Conservation (phyloP, 2,113 vertebrate genomes). For the Amblyornis subalaris region DNA sequence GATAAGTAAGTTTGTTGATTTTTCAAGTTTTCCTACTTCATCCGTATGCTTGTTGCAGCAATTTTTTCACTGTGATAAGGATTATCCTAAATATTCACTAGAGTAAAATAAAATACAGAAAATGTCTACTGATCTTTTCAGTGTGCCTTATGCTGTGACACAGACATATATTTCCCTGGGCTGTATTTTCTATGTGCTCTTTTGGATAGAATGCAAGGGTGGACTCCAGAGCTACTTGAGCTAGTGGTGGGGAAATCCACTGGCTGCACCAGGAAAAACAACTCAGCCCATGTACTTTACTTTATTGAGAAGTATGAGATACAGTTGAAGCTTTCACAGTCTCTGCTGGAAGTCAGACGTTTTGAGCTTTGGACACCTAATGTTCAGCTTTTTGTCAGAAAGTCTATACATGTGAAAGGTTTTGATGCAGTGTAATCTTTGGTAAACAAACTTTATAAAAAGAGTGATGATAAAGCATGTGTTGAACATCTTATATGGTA, state of each 20-base stretch:
- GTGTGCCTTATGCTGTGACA: background rate
- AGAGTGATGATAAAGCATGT: background rate
- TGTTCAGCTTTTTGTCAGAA: background rate
- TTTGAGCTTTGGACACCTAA: background rate
- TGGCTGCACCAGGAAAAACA: background rate
- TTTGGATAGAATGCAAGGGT: background rate
- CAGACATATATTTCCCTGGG: background rate
- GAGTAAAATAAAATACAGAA: background rate
- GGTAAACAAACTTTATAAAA: background rate
- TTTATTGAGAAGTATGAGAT: background rate
- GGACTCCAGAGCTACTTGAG: background rate
- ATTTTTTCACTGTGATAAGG: background rate
- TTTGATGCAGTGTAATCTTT: background rate
- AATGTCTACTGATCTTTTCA: background rate
- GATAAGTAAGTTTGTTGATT: background rate
- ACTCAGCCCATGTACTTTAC: background rate
- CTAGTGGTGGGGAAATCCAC: background rate
- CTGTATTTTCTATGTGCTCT: background rate
- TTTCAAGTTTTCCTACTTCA: background rate
- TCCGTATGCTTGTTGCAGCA: background rate
- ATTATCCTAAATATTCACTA: background rate
- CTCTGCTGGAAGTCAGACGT: background rate
- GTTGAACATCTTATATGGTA: background rate
- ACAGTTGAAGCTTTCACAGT: background rate
- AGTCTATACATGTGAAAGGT: background rate